Percentiles rank a stretch among this genome's conserved stretches.
Conservation (phyloP, 2,797 vertebrate species). For the Esox masquinongy region DNA sequence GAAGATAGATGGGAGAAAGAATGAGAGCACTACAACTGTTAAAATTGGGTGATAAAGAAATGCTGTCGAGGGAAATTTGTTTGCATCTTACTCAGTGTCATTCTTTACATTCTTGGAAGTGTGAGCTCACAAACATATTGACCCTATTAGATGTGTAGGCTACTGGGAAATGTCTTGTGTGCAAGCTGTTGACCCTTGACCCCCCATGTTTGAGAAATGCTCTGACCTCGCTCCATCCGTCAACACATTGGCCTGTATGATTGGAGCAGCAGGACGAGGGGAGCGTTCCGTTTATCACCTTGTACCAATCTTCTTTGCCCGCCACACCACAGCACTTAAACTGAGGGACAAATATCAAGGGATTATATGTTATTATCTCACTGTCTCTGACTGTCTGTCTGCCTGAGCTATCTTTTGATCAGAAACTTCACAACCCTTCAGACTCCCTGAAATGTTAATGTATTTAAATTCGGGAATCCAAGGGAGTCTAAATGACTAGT, state of each 20-base stretch:
- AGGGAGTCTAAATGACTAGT: neutral
- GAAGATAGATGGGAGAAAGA: neutral
- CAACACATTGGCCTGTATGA: slow-evolving; percentile 39
- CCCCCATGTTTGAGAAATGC: neutral
- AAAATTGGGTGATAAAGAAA: neutral
- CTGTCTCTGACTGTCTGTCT: neutral
- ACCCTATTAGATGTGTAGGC: neutral
- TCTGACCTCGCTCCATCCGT: slow-evolving; percentile 76
- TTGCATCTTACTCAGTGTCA: neutral
- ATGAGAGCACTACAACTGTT: neutral
- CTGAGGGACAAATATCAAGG: slow-evolving; percentile 47
- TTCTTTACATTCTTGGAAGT: slow-evolving; percentile 5
- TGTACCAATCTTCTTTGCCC: slow-evolving; percentile 74
- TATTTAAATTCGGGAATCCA: neutral
- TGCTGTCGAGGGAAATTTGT: neutral
- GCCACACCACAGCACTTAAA: slow-evolving; percentile 81
- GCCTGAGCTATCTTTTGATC: neutral
- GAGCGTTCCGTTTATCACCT: slow-evolving; percentile 61
- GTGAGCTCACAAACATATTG: slow-evolving; percentile 7
- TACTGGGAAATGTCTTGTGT: slow-evolving; percentile 13
- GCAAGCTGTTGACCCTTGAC: slow-evolving; percentile 16
- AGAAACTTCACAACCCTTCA: neutral
- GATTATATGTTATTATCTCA: neutral
- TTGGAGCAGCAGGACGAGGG: slow-evolving; percentile 73
- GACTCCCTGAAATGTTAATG: neutral